Conservation (phyloP, 2,888 invertebrate species). For the Polyommatus icarus region DNA sequence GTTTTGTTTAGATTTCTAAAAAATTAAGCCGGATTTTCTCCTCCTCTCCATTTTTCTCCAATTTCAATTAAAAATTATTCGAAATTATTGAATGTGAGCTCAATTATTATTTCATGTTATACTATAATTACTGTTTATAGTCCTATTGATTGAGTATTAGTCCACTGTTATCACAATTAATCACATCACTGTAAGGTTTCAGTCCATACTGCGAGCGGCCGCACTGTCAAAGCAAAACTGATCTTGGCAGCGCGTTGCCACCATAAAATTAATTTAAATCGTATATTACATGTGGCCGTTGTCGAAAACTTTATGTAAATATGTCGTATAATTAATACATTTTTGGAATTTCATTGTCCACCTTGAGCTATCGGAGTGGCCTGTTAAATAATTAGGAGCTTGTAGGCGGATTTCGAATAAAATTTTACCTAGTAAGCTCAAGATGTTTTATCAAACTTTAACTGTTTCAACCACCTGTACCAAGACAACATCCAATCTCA, state of each 20-base stretch:
- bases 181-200: constrained; percentile 11
- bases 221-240: background rate
- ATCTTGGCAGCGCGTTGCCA: background rate
- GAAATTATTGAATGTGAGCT: background rate
- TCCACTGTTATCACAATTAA: background rate
- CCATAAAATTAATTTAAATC: constrained; percentile 6
- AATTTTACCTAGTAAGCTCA: background rate
- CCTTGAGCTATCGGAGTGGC: background rate
- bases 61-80: background rate
- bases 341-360: background rate
- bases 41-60: background rate
- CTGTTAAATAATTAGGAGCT: background rate
- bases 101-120: background rate
- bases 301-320: constrained; percentile 22
- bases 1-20: too few species aligned
- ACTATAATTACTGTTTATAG: background rate
- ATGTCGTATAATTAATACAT: background rate
- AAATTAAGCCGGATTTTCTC: background rate
- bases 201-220: background rate
- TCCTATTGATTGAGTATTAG: background rate
- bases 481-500: too few species aligned
- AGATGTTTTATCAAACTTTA: too few species aligned
- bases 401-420: background rate
- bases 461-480: too few species aligned
- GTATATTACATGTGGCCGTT: background rate